Conservation (phyloP, 2,888 invertebrate genomes). For the Disparrhopalites patrizii region DNA sequence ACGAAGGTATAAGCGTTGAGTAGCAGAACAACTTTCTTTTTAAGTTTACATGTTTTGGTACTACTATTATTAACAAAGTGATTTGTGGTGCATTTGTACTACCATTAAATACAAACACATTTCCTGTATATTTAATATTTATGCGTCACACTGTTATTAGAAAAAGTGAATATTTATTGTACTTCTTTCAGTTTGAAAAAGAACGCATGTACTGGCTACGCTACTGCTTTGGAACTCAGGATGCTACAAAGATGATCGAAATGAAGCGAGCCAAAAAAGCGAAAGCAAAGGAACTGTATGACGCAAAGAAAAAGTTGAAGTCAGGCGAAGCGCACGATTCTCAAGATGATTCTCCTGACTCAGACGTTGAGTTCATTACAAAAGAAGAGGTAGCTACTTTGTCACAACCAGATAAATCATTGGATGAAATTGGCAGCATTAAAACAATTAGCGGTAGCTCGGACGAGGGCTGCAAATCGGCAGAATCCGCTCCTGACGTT, state of each 20-base stretch:
- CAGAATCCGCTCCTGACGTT: background rate
- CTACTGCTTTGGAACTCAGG: constrained; percentile 19
- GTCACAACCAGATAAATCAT: background rate
- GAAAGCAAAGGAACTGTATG: constrained; percentile 9
- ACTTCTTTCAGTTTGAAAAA: constrained; percentile 9
- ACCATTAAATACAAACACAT: no score
- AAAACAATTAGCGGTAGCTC: no score
- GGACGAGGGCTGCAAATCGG: no score
- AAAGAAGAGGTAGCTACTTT: background rate
- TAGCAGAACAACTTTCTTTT: no score
- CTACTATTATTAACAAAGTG: background rate
- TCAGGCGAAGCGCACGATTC: constrained; percentile 3
- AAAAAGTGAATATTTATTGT: no score
- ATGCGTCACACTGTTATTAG: no score
- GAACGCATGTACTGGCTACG: constrained; percentile 20
- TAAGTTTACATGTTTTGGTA: background rate
- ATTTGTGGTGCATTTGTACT: background rate
- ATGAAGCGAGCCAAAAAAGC: constrained; percentile 10
- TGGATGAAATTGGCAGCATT: background rate
- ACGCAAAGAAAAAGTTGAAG: background rate
- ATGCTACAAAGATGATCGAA: constrained; percentile 17
- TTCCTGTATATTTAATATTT: no score
- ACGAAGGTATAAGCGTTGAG: no score
- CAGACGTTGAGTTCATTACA: constrained; percentile 6
- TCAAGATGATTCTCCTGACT: constrained; percentile 6